These are phyloP conservation scores for Cosmorhoe ocellata DNA, from an alignment of 2,888 invertebrate genomes.

Conservation along the genomic window DNA sequence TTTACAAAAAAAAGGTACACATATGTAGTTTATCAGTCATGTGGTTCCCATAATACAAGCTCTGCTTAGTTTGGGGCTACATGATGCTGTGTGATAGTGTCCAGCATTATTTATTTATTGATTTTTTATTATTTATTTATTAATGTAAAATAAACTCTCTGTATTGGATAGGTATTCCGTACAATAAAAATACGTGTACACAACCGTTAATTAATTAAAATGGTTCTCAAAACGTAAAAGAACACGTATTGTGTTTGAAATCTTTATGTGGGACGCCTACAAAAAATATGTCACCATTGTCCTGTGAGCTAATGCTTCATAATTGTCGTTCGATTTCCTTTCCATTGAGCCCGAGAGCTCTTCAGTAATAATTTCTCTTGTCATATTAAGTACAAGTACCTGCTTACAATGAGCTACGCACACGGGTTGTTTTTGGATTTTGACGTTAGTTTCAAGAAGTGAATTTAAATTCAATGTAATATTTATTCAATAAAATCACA, in stretches of 20 bases:
- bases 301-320: constrained; percentile 63
- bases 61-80: too few species aligned
- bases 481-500: too few species aligned
- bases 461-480: too few species aligned
- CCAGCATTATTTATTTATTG: too few species aligned
- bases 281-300: constrained; percentile 74
- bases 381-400: constrained; percentile 59
- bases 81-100: too few species aligned
- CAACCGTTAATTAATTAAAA: constrained; percentile 54
- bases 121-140: too few species aligned
- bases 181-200: constrained; percentile 8
- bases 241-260: constrained; percentile 49
- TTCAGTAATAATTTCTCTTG: constrained; percentile 68
- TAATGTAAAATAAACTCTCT: too few species aligned
- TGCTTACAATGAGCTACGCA: constrained; percentile 44
- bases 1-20: too few species aligned
- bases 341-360: constrained; percentile 55
- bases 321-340: constrained; percentile 76
- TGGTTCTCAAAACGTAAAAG: constrained; percentile 42
- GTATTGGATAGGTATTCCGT: not conserved
- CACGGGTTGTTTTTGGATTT: constrained; percentile 37
- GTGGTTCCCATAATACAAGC: too few species aligned
- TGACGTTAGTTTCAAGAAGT: not conserved
- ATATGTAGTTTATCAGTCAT: too few species aligned
- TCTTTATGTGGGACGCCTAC: constrained; percentile 51